Base-by-base conservation (phyloP, 1,140 invertebrate species). In the Hylyphantes graminicola region DNA sequence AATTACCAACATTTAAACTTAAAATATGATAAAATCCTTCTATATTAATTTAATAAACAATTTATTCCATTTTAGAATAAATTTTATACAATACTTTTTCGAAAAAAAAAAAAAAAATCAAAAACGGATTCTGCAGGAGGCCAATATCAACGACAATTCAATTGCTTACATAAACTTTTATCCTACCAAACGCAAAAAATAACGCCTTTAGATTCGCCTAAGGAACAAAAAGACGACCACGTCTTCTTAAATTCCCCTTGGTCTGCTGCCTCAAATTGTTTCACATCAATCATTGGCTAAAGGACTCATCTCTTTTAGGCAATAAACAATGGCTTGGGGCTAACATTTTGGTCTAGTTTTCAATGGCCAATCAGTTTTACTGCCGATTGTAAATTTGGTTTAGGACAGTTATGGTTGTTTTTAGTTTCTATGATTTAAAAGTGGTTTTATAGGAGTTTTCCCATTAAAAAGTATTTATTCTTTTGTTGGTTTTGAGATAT, bases 181-280 rank as follows among this genome's bases (percentile, higher is more conserved):
- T 51, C 54, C 63, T 54, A 51, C 15, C 15, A 55, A 68, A 67
- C 4, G 76, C 21, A 78, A 78, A 35, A 35, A 19, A 67, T 35
- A 17, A 64, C 50, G 21, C 4, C 21, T n/a, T 53, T 51, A 15
- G 55, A 64, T 78, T 54, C 61, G 13, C 21, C 51, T 78, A 12
- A 61, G 17, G 8, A 67, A 48, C 51, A 64, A 70, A 80, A 70
- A 61, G 77, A 21, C n/a, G 51, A 8, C 67, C 64, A 12, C 65
- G 54, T 80, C 77, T 59, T 65, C 61, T 80, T 55, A 80, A 68
- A 80, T 80, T 57, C 67, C 64, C 74, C 51, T 61, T 19, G 59
- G 74, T 76, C 74, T 70, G 77, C 68, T 67, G 77, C 77, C 64
- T 80, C 74, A 80, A 80, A 80, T 80, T 80, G 77, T 67, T 80